Evolutionary conservation across 2,888 invertebrate genomes (phyloP), one percentile per base, ranked within the genome.

Genomic region (Periphyllus acericola): DNA sequence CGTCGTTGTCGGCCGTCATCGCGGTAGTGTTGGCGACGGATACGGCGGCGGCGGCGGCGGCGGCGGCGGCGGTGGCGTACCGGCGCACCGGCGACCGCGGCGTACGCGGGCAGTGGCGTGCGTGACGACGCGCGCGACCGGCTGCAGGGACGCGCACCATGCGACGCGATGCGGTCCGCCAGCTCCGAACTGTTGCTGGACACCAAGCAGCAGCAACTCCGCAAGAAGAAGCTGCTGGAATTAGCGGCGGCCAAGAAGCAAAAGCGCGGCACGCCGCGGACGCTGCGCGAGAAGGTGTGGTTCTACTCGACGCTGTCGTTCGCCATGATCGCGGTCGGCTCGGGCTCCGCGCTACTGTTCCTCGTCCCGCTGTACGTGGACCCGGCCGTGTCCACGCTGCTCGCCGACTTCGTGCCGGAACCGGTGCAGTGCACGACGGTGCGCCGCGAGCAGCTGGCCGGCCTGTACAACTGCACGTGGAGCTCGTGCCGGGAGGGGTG

Each of bases 401-500:
- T 90, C 40, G 90, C 96, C 85, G 95, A 96, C 92, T 96, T 96
- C 92, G 94, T 95, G 89, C 94, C 95, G 21, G 93, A 94, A 89
- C 95, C 96, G 68, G 95, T 95, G 19, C 94, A 94, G 89, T 96
- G 96, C 92, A 93, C 95, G 52, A 96, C 96, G 0, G 84, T 85
- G 29, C 92, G 95, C 71, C 93, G 94, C 19, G 95, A 95, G 91
- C 95, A 95, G 90, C 92, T 95, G 89, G 93, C 94, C 88, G 96
- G 96, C 21, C 92, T 96, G 84, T 95, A 95, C 91, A 95, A 96
- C 92, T 96, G 96, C 92, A 94, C 95, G 8, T 95, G 95, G 95
- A 95, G 95, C 89, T 95, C 95, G 0, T 96, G 96, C 90, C 92
- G 96, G 86, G 96, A 96, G 91, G 96, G 96, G 6, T 96, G 96